Percentiles rank a stretch among this genome's conserved stretches.
Evolutionary conservation across 1,140 invertebrate genomes (phyloP).

Genomic region (Ditylenchus dipsaci): DNA sequence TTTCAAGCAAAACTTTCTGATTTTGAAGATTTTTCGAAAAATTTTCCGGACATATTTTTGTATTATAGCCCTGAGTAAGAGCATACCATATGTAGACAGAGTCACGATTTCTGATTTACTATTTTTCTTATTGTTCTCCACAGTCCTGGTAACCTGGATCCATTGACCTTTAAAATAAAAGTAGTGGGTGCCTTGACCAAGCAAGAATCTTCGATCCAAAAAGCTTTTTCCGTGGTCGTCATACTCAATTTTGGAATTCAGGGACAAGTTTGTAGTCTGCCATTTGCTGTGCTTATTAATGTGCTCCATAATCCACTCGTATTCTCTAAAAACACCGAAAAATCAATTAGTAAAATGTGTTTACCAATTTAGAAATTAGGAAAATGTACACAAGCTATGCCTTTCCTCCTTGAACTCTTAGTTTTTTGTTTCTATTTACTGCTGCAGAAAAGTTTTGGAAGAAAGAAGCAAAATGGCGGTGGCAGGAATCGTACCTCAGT

Average conservation of each 20-base stretch:
- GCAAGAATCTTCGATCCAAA: conserved; percentile 25
- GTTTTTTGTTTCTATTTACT: too few relatives aligned
- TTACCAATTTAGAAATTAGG: too few relatives aligned
- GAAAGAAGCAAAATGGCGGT: too few relatives aligned
- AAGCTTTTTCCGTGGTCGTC: conserved; percentile 37
- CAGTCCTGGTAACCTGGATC: conserved; percentile 38
- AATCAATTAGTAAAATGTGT: background rate
- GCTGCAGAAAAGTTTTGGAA: too few relatives aligned
- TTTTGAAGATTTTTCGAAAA: too few relatives aligned
- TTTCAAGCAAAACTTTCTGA: too few relatives aligned
- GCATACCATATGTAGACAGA: background rate
- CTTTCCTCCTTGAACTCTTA: too few relatives aligned
- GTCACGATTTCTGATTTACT: background rate
- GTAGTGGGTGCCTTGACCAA: conserved; percentile 51
- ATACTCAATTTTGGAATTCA: conserved; percentile 41
- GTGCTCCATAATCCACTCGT: conserved; percentile 52
- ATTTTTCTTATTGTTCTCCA: background rate
- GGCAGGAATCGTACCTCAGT: too few relatives aligned
- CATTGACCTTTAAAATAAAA: conserved; percentile 37
- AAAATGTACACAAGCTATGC: too few relatives aligned
- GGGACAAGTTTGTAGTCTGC: conserved; percentile 28
- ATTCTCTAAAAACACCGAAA: conserved; percentile 35
- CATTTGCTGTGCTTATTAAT: conserved; percentile 45
- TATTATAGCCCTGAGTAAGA: too few relatives aligned
- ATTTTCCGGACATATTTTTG: too few relatives aligned